Conservation (phyloP, 2,888 invertebrate genomes). For the Cheilosia scutellata region DNA sequence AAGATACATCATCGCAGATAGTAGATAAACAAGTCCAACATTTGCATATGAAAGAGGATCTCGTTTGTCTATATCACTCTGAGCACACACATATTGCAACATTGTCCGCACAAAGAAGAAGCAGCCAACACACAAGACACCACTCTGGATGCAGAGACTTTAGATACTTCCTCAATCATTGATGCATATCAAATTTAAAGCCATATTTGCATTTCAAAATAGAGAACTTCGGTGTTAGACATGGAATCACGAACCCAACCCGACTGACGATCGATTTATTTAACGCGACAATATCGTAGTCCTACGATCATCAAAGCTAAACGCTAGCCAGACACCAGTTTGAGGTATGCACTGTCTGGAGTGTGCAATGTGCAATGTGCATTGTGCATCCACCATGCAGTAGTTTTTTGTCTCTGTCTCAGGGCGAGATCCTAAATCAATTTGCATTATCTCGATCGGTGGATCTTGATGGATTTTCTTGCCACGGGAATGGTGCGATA, state of each 20-base stretch:
- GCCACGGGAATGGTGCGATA: slow-evolving; percentile 24
- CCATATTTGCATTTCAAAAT: slow-evolving; percentile 69
- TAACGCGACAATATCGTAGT: slow-evolving; percentile 66
- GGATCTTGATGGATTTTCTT: slow-evolving; percentile 57
- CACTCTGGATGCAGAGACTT: neutral
- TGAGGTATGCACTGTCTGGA: neutral
- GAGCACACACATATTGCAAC: slow-evolving; percentile 49
- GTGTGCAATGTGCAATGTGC: slow-evolving; percentile 15
- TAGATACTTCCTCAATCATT: slow-evolving; percentile 73
- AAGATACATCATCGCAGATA: slow-evolving; percentile 69
- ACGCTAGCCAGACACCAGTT: neutral
- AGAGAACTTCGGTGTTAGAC: neutral
- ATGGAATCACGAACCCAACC: slow-evolving; percentile 15
- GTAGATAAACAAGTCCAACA: slow-evolving; percentile 60
- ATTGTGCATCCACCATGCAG: slow-evolving; percentile 51
- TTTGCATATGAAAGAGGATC: slow-evolving; percentile 71
- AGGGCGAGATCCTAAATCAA: slow-evolving; percentile 68
- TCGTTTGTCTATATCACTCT: slow-evolving; percentile 42
- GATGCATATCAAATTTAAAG: slow-evolving; percentile 74
- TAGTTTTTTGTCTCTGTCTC: slow-evolving; percentile 15
- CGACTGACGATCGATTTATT: slow-evolving; percentile 45
- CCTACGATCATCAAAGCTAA: slow-evolving; percentile 49
- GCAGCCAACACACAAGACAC: neutral
- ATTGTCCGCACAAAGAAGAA: slow-evolving; percentile 28
- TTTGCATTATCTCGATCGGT: slow-evolving; percentile 62